Percentiles rank a stretch among this genome's conserved stretches.
phyloP scores from a whole-genome alignment of 2,797 vertebrate genomes.

The Premnoplex brunnescens region DNA sequence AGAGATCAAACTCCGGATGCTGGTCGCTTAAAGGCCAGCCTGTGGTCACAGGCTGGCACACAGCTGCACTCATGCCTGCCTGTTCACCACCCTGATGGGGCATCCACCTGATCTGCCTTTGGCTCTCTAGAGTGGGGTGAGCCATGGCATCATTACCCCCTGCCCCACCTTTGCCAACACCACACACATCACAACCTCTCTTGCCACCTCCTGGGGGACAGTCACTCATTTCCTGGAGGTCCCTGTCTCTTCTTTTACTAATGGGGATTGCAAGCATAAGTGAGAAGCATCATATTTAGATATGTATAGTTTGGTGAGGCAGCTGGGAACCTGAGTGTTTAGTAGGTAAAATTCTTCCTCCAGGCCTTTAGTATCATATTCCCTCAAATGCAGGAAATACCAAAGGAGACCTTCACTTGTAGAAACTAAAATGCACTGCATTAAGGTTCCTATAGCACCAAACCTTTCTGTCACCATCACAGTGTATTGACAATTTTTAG shows the following conservation, averaged over 20 bases:
- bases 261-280: rapidly evolving
- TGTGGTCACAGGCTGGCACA: neutral
- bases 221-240: neutral
- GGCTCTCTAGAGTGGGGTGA: neutral
- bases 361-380: neutral
- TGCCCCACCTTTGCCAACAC: neutral
- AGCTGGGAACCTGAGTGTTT: neutral
- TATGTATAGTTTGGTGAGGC: neutral
- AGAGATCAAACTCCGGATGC: rapidly evolving
- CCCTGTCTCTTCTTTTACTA: neutral
- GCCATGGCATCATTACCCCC: neutral
- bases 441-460: neutral
- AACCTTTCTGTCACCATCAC: slow-evolving; percentile 8
- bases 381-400: slow-evolving; percentile 12
- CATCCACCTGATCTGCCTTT: neutral
- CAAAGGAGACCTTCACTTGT: neutral
- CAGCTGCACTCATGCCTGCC: neutral
- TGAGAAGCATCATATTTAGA: neutral
- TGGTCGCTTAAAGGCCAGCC: neutral
- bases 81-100: neutral
- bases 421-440: neutral
- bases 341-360: slow-evolving; percentile 9
- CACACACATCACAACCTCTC: neutral
- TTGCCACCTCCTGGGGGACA: neutral
- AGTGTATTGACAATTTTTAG: slow-evolving; percentile 42